phyloP scores from a whole-genome alignment of 2,797 vertebrate genomes.

The Emydoidea blandingii region DNA sequence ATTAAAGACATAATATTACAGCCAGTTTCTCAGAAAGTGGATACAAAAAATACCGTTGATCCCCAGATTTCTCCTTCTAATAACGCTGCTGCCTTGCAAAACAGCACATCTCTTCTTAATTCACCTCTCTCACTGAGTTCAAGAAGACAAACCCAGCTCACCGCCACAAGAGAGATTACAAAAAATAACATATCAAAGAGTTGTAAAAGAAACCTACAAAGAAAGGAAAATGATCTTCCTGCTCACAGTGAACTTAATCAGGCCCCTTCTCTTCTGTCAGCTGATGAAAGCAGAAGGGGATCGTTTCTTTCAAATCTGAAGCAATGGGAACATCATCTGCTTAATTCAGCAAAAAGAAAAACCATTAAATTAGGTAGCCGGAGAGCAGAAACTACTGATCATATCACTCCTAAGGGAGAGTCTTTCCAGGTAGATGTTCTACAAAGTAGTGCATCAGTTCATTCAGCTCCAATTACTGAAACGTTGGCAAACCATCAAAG shows the following conservation, averaged over 20 bases:
- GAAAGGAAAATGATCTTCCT: slow-evolving; percentile 36
- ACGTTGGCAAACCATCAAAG: not conserved
- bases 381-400: slow-evolving; percentile 17
- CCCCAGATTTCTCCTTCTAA: slow-evolving; percentile 14
- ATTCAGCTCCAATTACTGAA: slow-evolving; percentile 10
- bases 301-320: slow-evolving; percentile 51
- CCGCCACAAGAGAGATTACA: slow-evolving; percentile 44
- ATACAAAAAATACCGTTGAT: not conserved
- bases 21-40: slow-evolving; percentile 47
- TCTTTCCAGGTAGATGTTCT: slow-evolving; percentile 9
- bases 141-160: slow-evolving; percentile 45
- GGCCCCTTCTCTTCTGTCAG: slow-evolving; percentile 5
- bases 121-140: slow-evolving; percentile 13
- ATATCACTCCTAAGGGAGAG: not conserved
- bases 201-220: slow-evolving; percentile 43
- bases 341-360: slow-evolving; percentile 32
- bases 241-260: not conserved
- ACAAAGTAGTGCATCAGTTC: not conserved
- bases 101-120: slow-evolving; percentile 26
- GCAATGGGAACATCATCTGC: slow-evolving; percentile 33
- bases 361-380: not conserved
- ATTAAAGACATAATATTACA: not conserved
- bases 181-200: slow-evolving; percentile 12
- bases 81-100: slow-evolving; percentile 41
- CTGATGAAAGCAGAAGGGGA: slow-evolving; percentile 41